Evolutionary conservation across 2,888 invertebrate genomes (phyloP), one percentile per base, ranked within the genome.

Genomic region (Ophion obscuratus): DNA sequence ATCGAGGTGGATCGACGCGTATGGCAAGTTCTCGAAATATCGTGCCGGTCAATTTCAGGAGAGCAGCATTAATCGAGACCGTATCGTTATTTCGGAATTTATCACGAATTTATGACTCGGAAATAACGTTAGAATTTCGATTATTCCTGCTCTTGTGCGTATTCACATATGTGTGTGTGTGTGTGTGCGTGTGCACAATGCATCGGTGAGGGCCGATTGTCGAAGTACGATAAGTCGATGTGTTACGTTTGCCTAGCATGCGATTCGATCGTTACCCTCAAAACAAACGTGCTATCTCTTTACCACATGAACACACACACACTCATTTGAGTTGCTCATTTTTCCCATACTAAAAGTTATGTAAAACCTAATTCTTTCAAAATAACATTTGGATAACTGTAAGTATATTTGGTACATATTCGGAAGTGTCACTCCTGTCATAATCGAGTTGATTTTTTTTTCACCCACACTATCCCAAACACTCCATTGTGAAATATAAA

Each of bases 251-350:
- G 61, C 40, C 67, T 71, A 66, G 81, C 88, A 88, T 88, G 88
- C 88, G 78, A 88, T 40, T 76, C 77, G 77, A 88, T 88, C 88
- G 83, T 88, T 87, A 87, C 79, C 73, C 84, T 71, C 84, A 61
- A 83, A 87, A 87, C 83, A 83, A 83, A 81, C 76, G 36, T 40
- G 36, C 73, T 27, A 27, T 70, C 70, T 64, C 6, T 47, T 47
- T 11, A 47, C 44, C 40, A 59, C 27, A 17, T n/a, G n/a, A n/a
- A n/a, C 6, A 20, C 0, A 66, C 53, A 80, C 27, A 47, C 47
- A 31, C n/a, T n/a, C n/a, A n/a, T n/a, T n/a, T n/a, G n/a, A 24
- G 24, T 24, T 31, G 31, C 31, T 31, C 4, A 31, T 31, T 31
- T 2, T 31, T 4, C 31, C 31, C 31, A 31, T 31, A 31, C 31